Conservation (phyloP, 64 coral and sea anemone species). For the Hydrozoanthus tunicans region DNA sequence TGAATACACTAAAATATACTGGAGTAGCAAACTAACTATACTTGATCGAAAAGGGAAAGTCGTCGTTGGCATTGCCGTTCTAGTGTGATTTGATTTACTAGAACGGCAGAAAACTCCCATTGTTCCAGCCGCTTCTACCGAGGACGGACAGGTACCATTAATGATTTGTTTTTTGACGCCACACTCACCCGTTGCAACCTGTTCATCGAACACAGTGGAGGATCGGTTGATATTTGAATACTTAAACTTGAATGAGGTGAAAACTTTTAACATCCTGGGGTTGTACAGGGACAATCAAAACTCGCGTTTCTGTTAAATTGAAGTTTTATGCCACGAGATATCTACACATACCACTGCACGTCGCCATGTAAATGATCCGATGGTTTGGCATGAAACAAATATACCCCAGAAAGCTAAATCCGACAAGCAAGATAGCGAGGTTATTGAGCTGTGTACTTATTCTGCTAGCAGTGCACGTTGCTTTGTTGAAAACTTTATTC, state of each 20-base stretch:
- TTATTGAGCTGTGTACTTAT: not conserved
- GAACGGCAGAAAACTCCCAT: no score
- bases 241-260: constrained; percentile 38
- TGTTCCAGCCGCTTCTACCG: no score
- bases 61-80: no score
- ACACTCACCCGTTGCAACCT: constrained; percentile 28
- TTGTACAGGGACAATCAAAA: not conserved
- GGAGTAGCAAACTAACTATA: no score
- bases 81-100: no score
- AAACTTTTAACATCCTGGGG: not conserved
- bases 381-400: constrained; percentile 22
- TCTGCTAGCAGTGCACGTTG: constrained; percentile 22
- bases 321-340: no score
- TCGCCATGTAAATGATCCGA: not conserved
- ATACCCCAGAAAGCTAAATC: not conserved
- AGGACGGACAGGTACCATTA: not conserved
- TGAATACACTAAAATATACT: no score
- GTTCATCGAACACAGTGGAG: not conserved
- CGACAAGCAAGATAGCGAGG: not conserved
- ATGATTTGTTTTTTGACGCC: constrained; percentile 1
- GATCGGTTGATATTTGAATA: not conserved
- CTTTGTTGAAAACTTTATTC: constrained; percentile 32
- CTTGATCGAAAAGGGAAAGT: no score
- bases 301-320: not conserved
- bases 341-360: not conserved